Evolutionary conservation across 1,140 invertebrate species (phyloP).

Genomic region (Maconellicoccus hirsutus): DNA sequence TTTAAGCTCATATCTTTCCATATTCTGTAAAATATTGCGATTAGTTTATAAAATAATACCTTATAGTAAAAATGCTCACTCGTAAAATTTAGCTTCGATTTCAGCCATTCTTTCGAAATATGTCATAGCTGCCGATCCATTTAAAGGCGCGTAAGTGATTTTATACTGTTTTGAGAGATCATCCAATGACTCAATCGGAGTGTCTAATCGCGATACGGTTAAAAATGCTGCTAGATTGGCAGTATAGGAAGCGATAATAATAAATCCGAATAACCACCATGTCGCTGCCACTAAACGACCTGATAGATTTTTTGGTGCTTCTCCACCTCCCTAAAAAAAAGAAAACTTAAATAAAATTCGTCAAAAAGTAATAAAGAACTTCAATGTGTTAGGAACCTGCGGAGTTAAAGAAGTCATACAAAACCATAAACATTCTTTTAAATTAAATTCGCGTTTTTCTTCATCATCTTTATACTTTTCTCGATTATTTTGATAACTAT

Average conservation of each 20-base stretch:
- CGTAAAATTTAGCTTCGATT: conserved; percentile 89
- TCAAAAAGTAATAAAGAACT: not conserved
- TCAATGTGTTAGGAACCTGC: conserved; percentile 46
- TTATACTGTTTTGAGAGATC: conserved; percentile 91
- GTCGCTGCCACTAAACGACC: conserved; percentile 86
- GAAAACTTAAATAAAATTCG: not conserved
- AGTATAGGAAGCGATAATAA: conserved; percentile 96
- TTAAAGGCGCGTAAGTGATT: conserved; percentile 81
- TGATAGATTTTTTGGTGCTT: conserved; percentile 89
- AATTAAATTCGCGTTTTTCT: conserved; percentile 86
- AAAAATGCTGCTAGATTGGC: conserved; percentile 91
- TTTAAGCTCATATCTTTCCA: conserved; percentile 97
- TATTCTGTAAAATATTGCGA: conserved; percentile 49
- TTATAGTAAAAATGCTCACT: conserved; percentile 48
- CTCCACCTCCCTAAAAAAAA: conserved; percentile 62
- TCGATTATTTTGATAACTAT: conserved; percentile 89
- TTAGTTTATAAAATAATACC: not conserved
- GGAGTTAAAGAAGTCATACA: conserved; percentile 97
- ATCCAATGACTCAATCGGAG: conserved; percentile 82
- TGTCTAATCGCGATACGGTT: conserved; percentile 83
- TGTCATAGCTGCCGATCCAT: conserved; percentile 72
- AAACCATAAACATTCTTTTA: conserved; percentile 97
- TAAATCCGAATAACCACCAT: conserved; percentile 97
- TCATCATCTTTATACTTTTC: conserved; percentile 88
- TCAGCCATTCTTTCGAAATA: conserved; percentile 94